Percentiles rank a stretch among this genome's conserved stretches.
These are phyloP conservation scores for Darevskia mixta DNA, from an alignment of 2,797 vertebrate species.

Conservation along the genomic window DNA sequence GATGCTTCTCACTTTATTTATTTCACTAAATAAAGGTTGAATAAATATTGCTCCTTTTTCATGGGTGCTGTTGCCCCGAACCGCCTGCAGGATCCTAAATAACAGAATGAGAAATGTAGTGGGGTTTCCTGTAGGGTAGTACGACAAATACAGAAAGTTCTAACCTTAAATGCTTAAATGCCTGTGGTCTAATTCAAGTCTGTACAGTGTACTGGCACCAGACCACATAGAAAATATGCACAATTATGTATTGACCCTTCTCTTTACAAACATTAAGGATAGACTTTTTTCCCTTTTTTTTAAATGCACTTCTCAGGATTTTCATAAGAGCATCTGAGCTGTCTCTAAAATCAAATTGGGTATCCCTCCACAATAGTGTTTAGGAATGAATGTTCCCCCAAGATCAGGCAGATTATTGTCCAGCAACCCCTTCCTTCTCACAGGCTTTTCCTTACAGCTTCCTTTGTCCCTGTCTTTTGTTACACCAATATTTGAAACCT, in stretches of 20 bases:
- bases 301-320: neutral
- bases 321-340: neutral
- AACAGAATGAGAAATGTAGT: neutral
- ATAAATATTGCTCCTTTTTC: neutral
- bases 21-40: neutral
- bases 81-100: neutral
- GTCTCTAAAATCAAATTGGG: neutral
- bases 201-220: neutral
- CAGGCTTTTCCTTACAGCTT: no score
- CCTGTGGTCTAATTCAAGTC: neutral
- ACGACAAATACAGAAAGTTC: neutral
- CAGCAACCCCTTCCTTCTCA: neutral
- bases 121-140: neutral
- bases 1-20: neutral
- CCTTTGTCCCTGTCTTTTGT: no score
- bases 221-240: no score
- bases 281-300: neutral
- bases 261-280: neutral
- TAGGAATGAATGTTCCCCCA: neutral
- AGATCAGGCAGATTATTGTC: neutral
- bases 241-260: neutral
- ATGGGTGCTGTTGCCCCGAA: neutral
- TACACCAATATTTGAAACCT: no score
- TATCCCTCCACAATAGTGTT: neutral
- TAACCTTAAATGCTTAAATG: no score